Percentiles rank a stretch among this genome's conserved stretches.
phyloP scores from a whole-genome alignment of 2,113 vertebrate species.

The Perca flavescens region DNA sequence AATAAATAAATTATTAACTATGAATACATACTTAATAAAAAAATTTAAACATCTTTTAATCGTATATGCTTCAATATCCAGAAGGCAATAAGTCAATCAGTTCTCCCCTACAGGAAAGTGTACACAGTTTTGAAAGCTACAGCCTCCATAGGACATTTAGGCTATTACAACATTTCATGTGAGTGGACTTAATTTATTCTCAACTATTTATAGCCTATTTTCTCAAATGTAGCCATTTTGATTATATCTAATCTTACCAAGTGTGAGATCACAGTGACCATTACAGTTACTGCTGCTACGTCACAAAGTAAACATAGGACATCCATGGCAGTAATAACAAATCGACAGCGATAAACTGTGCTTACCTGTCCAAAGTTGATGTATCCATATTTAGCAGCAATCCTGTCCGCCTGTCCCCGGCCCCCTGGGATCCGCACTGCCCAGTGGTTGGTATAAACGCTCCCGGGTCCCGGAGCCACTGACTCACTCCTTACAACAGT shows the following conservation, averaged over 20 bases:
- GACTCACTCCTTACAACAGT: slow-evolving; percentile 48
- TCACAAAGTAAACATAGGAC: background rate
- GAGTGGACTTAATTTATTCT: no score
- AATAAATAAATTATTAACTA: no score
- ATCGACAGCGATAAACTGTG: background rate
- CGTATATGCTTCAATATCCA: no score
- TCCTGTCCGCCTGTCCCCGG: slow-evolving; percentile 81
- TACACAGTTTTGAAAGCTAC: background rate
- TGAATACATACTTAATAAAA: no score
- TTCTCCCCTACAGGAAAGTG: no score
- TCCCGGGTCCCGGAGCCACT: slow-evolving; percentile 59
- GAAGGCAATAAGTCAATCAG: no score
- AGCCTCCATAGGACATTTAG: no score
- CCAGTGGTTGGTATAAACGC: slow-evolving; percentile 92
- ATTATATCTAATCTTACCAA: no score
- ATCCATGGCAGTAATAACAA: background rate
- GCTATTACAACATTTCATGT: no score
- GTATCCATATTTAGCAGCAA: slow-evolving; percentile 90
- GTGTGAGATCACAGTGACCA: background rate
- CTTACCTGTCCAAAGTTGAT: slow-evolving; percentile 90
- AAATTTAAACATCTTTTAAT: no score
- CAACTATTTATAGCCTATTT: no score
- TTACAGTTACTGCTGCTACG: background rate
- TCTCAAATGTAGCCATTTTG: no score
- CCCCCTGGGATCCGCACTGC: slow-evolving; percentile 89